Evolutionary conservation across 2,888 invertebrate genomes (phyloP), one percentile per base, ranked within the genome.

Genomic region (Rhagium mordax): DNA sequence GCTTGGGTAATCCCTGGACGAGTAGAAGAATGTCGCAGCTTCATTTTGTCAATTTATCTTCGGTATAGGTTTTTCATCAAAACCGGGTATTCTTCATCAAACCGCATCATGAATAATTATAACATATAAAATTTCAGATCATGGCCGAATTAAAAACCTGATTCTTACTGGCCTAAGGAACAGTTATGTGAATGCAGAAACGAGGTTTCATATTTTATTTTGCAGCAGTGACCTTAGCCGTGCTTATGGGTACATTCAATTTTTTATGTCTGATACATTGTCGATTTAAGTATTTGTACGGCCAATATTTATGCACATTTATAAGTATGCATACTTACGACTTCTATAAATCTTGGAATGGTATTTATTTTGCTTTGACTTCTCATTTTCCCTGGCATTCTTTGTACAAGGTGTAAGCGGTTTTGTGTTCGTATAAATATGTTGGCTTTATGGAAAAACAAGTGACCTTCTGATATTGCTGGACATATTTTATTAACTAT

Each of bases 251-350:
- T 71, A 70, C 71, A 61, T 67, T 66, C 61, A 61, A 70, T 75
- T 74, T 72, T 77, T 77, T 77, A 61, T 71, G 77, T 77, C 77
- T 77, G 77, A 74, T 75, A 74, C 77, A 74, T 74, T 71, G 77
- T 75, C 74, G 69, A 68, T 66, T 74, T 70, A 71, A 60, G 60
- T 75, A 74, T 77, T 77, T 77, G 74, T 70, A 68, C 71, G 57
- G 74, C 74, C 71, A 74, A 76, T 78, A 76, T 78, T 78, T 76
- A 78, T 76, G 77, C 73, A 75, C 71, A 72, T 72, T 62, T 47
- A 10, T 61, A 67, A 57, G 69, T 66, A 74, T 74, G 65, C 66
- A 72, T 74, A 70, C 67, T 47, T 67, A 62, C 66, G 60, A 41
- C 51, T 65, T 71, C 66, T 66, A 65, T 24, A 67, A 24, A 57